Evolutionary conservation across 2,113 vertebrate genomes (phyloP).

Genomic region (Herpetotheres cachinnans): DNA sequence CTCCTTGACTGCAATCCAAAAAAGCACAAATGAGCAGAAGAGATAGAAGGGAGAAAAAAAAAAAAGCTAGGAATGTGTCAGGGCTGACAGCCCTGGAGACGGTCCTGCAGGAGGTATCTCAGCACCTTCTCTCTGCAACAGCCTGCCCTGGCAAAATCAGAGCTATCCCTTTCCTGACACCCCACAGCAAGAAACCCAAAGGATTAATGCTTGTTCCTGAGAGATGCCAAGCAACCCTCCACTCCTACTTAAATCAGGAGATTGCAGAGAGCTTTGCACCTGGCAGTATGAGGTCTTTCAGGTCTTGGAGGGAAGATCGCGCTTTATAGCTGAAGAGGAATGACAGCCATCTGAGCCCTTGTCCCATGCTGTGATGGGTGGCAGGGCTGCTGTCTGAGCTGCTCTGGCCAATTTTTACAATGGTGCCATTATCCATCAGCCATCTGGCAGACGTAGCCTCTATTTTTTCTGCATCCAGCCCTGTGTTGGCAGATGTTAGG

Average conservation of each 20-base stretch:
- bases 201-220: neutral
- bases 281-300: neutral
- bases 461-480: conserved; percentile 11
- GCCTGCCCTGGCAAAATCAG: neutral
- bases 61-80: neutral
- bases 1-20: neutral
- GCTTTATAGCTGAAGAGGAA: neutral
- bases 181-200: neutral
- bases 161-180: neutral
- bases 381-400: conserved; percentile 33
- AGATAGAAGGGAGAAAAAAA: neutral
- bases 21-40: neutral
- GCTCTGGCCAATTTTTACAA: conserved; percentile 48
- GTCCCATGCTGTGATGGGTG: conserved; percentile 25
- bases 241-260: neutral
- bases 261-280: neutral
- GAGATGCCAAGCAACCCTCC: neutral
- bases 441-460: conserved; percentile 42
- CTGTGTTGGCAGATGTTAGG: conserved; percentile 46
- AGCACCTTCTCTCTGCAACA: neutral
- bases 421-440: conserved; percentile 33
- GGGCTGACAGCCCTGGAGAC: neutral
- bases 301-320: neutral
- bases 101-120: neutral
- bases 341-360: neutral